These are phyloP conservation scores for Sternotherus odoratus DNA, from an alignment of 2,797 vertebrate genomes.

Conservation along the genomic window DNA sequence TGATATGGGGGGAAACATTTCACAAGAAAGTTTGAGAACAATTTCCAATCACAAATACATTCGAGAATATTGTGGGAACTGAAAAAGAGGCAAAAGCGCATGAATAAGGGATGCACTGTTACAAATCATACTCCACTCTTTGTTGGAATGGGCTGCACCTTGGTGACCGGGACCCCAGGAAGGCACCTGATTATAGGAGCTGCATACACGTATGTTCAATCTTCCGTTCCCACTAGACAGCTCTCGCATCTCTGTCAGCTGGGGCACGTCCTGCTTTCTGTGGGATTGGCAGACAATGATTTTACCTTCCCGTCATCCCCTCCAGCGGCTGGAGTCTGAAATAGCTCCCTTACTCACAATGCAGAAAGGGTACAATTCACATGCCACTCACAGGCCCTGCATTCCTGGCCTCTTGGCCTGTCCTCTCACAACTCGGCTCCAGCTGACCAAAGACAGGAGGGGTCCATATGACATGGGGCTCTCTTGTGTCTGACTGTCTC, in stretches of 20 bases:
- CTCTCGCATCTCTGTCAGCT: neutral
- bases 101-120: neutral
- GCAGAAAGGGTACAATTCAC: slow-evolving; percentile 18
- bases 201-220: neutral
- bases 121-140: neutral
- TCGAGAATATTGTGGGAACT: neutral
- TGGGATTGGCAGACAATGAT: neutral
- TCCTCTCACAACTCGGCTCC: neutral
- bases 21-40: neutral
- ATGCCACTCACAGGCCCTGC: slow-evolving; percentile 1
- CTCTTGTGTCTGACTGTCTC: neutral
- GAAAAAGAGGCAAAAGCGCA: neutral
- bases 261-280: slow-evolving; percentile 16
- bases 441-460: neutral
- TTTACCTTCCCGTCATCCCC: slow-evolving; percentile 48
- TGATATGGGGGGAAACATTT: too few relatives aligned
- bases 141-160: accelerated
- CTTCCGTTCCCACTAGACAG: neutral
- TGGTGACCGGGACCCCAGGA: accelerated
- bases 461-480: too few relatives aligned
- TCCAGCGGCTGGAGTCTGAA: slow-evolving; percentile 39
- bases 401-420: neutral
- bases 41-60: neutral
- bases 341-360: slow-evolving; percentile 20
- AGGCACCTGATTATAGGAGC: accelerated